phyloP scores from a whole-genome alignment of 2,113 vertebrate species.

The Pleuronectes platessa region DNA sequence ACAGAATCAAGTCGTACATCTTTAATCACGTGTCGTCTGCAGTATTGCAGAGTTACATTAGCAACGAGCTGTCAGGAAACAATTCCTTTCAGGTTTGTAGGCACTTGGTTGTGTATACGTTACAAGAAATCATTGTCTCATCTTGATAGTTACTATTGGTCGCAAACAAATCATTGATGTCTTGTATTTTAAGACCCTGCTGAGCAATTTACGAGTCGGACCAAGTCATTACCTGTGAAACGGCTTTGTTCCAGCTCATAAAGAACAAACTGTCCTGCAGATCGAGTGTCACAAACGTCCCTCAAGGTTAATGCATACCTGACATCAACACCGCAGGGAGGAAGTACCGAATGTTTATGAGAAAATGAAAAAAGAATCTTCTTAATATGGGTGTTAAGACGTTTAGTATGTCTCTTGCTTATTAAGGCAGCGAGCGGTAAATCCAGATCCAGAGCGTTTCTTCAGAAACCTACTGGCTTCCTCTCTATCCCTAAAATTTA shows the following conservation, averaged over 20 bases:
- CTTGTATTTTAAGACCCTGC: constrained; percentile 20
- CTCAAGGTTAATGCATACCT: constrained; percentile 9
- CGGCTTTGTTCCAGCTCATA: constrained; percentile 45
- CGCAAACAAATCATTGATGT: neutral
- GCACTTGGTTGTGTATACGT: neutral
- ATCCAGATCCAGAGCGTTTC: neutral
- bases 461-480: neutral
- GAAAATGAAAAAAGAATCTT: too few relatives aligned
- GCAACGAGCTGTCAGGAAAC: too few relatives aligned
- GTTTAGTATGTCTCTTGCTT: neutral
- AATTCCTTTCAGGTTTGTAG: too few relatives aligned
- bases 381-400: neutral
- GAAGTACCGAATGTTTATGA: neutral
- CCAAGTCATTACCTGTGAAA: constrained; percentile 57
- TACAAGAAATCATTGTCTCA: neutral
- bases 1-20: too few relatives aligned
- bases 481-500: too few relatives aligned
- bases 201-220: neutral
- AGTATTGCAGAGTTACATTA: too few relatives aligned
- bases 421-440: neutral
- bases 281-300: constrained; percentile 35
- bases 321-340: constrained; percentile 1
- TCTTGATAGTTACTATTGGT: neutral
- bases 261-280: constrained; percentile 34
- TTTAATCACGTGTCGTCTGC: too few relatives aligned